Percentiles rank a stretch among this genome's conserved stretches.
Evolutionary conservation across 2,797 vertebrate species (phyloP).

Genomic region (Pagetopsis macropterus): DNA sequence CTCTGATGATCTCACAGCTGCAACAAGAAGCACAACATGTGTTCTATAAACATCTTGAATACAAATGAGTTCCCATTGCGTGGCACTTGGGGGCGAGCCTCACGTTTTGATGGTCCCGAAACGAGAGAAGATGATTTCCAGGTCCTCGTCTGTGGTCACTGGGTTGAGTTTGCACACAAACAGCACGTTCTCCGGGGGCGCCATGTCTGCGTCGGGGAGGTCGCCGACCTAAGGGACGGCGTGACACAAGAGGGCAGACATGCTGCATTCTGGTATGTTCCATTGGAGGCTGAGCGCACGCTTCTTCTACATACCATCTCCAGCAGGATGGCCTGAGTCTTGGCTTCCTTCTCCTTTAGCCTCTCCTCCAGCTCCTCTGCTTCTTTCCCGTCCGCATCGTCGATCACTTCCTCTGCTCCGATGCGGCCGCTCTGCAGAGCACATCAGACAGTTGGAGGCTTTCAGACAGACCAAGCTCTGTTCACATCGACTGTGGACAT

Average conservation of each 20-base stretch:
- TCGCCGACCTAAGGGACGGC: constrained; percentile 88
- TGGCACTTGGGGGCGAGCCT: not conserved
- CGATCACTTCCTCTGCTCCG: constrained; percentile 94
- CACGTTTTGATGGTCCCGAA: constrained; percentile 95
- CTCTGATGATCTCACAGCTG: constrained; percentile 91
- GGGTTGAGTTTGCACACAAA: constrained; percentile 99
- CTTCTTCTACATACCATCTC: constrained; percentile 89
- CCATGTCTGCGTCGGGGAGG: constrained; percentile 93
- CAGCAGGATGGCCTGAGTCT: constrained; percentile 94
- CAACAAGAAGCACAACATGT: not conserved
- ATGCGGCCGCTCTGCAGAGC: constrained; percentile 93
- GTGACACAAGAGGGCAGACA: constrained; percentile 20
- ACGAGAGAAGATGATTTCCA: constrained; percentile 98
- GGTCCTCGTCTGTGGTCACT: constrained; percentile 95
- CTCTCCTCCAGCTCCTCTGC: constrained; percentile 92
- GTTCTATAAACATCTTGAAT: not conserved
- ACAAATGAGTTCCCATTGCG: not conserved
- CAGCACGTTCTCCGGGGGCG: constrained; percentile 94
- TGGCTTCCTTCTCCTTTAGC: constrained; percentile 94
- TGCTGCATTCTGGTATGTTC: not conserved
- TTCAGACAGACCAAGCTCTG: not conserved
- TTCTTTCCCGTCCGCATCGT: constrained; percentile 88
- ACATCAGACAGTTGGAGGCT: not conserved
- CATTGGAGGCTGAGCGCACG: not conserved
- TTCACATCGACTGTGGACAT: not conserved